Evolutionary conservation across 2,797 vertebrate genomes (phyloP).

Genomic region (Sebastes itinus): DNA sequence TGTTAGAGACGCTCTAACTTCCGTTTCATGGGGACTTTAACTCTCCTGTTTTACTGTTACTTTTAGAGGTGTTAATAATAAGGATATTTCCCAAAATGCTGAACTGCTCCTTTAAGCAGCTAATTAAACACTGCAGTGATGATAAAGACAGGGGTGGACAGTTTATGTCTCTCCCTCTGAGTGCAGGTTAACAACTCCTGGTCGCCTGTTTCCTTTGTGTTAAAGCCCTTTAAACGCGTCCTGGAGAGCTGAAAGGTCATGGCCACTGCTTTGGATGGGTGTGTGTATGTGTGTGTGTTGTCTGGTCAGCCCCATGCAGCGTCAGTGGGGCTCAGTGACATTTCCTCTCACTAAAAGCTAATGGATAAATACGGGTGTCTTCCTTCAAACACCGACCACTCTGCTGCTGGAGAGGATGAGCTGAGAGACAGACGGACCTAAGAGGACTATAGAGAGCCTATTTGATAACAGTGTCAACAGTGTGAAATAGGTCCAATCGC

Average conservation of each 20-base stretch:
- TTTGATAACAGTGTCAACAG: constrained; percentile 8
- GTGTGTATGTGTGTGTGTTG: neutral
- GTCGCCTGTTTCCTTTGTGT: constrained; percentile 27
- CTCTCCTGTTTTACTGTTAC: no score
- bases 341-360: constrained; percentile 54
- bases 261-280: neutral
- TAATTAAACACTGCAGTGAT: neutral
- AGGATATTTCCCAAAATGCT: no score
- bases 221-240: constrained; percentile 48
- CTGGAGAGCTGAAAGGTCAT: constrained; percentile 53
- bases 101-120: neutral
- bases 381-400: constrained; percentile 34
- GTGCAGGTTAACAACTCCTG: constrained; percentile 34
- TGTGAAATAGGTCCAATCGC: neutral
- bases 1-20: no score
- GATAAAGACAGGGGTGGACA: neutral
- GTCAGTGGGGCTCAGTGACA: constrained; percentile 37
- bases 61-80: no score
- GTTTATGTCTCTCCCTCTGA: neutral
- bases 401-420: constrained; percentile 2
- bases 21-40: no score
- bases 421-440: neutral
- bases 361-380: constrained; percentile 52
- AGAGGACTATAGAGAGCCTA: neutral
- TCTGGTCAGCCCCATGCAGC: constrained; percentile 11